These are phyloP conservation scores for Anthopleura sola DNA, from an alignment of 64 coral and sea anemone species.

Conservation along the genomic window DNA sequence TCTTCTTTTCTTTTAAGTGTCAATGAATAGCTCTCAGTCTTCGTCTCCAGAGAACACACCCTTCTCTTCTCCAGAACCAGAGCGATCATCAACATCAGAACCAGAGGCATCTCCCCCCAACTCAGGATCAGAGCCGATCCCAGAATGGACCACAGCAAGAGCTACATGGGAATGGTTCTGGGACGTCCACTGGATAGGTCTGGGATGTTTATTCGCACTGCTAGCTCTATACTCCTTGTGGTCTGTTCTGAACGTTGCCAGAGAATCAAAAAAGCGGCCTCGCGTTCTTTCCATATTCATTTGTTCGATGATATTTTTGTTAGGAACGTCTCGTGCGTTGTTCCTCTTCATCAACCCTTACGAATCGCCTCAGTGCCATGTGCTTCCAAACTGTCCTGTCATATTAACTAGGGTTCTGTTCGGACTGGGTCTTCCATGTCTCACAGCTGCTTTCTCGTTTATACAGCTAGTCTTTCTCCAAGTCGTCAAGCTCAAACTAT, in stretches of 20 bases:
- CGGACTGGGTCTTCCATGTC: slow-evolving; percentile 62
- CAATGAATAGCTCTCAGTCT: neutral
- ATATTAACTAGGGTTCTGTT: slow-evolving; percentile 69
- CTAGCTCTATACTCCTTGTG: slow-evolving; percentile 67
- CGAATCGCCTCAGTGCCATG: slow-evolving; percentile 68
- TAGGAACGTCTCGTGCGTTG: slow-evolving; percentile 52
- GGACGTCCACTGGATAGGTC: slow-evolving; percentile 70
- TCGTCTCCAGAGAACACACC: neutral
- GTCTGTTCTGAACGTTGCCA: slow-evolving; percentile 53
- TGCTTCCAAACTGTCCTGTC: slow-evolving; percentile 44
- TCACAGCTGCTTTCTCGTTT: slow-evolving; percentile 71
- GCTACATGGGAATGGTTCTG: slow-evolving; percentile 70
- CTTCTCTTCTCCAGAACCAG: neutral
- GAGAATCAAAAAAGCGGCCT: slow-evolving; percentile 40
- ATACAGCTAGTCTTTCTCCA: slow-evolving; percentile 82
- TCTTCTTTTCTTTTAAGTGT: neutral
- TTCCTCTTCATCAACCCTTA: slow-evolving; percentile 95
- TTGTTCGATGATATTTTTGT: slow-evolving; percentile 44
- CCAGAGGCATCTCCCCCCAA: neutral
- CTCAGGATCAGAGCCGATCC: slow-evolving; percentile 56
- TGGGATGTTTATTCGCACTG: slow-evolving; percentile 60
- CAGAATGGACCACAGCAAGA: slow-evolving; percentile 60
- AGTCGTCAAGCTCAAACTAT: slow-evolving; percentile 64
- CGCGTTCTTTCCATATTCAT: slow-evolving; percentile 50
- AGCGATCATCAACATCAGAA: slow-evolving; percentile 31